Conservation (phyloP, 2,113 vertebrate species). For the Anolis sagrei region DNA sequence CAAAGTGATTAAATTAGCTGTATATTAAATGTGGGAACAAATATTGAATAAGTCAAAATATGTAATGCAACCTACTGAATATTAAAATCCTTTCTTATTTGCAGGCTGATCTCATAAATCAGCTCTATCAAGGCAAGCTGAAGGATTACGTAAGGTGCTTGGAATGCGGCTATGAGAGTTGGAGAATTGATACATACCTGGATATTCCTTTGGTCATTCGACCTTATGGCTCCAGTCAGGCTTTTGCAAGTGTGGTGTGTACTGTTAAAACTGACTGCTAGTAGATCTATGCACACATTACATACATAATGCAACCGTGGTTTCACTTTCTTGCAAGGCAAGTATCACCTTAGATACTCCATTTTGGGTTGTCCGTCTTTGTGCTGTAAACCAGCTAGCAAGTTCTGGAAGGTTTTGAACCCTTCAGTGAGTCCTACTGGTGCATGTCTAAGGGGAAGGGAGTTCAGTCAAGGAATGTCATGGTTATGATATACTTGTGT, state of each 20-base stretch:
- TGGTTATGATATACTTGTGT: conserved; percentile 62
- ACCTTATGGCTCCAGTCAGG: conserved; percentile 95
- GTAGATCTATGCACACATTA: conserved; percentile 77
- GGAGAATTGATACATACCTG: conserved; percentile 97
- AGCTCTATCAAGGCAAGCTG: conserved; percentile 97
- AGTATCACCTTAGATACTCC: conserved; percentile 81
- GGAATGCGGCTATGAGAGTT: conserved; percentile 97
- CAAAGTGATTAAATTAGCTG: neutral
- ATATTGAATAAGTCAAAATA: accelerated
- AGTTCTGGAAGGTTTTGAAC: conserved; percentile 77
- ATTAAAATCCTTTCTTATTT: conserved; percentile 53
- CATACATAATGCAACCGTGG: conserved; percentile 76
- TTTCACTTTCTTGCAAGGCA: conserved; percentile 75
- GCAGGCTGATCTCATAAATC: conserved; percentile 98
- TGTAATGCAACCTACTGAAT: conserved; percentile 1
- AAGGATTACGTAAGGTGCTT: conserved; percentile 98
- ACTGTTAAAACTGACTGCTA: conserved; percentile 78
- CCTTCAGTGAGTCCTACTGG: conserved; percentile 81
- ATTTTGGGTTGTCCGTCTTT: conserved; percentile 82
- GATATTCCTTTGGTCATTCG: conserved; percentile 98
- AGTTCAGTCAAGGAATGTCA: conserved; percentile 62
- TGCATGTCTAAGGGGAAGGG: conserved; percentile 72
- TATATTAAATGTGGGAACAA: neutral
- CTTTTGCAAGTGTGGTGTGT: conserved; percentile 97
- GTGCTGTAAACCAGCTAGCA: conserved; percentile 78